A percentile compares a stretch with the other conserved stretches of the same genome.
These are phyloP conservation scores for Sinhomidia bicolor DNA, from an alignment of 2,888 invertebrate species.

Conservation along the genomic window DNA sequence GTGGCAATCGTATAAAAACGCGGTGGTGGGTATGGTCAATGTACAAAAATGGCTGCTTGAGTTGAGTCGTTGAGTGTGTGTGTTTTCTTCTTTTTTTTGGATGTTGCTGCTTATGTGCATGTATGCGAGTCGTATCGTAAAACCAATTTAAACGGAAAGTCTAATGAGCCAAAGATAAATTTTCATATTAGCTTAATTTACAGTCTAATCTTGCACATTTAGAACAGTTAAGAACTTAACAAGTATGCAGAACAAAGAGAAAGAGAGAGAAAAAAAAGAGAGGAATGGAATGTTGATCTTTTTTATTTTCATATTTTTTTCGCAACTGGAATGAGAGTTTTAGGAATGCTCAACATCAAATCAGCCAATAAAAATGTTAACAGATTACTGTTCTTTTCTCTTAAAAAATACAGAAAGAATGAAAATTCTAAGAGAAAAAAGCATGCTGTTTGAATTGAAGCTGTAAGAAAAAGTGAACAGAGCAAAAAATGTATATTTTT, in stretches of 20 bases:
- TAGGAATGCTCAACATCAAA: constrained; percentile 42
- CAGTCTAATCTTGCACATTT: constrained; percentile 57
- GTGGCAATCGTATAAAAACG: not conserved
- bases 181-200: constrained; percentile 63
- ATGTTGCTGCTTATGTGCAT: constrained; percentile 43
- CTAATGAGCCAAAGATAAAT: constrained; percentile 64
- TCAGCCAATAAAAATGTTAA: constrained; percentile 44
- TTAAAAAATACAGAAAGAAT: not conserved
- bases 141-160: constrained; percentile 45
- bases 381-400: constrained; percentile 1
- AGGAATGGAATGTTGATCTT: constrained; percentile 57
- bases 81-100: too few species aligned
- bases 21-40: not conserved
- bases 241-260: constrained; percentile 54
- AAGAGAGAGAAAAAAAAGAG: too few species aligned
- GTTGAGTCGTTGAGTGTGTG: not conserved
- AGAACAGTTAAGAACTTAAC: constrained; percentile 45
- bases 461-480: not conserved
- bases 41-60: not conserved
- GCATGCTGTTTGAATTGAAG: constrained; percentile 2
- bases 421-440: not conserved
- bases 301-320: constrained; percentile 46
- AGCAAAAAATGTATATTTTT: constrained; percentile 13
- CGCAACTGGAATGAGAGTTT: constrained; percentile 35
- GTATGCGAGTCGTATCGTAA: constrained; percentile 48